phyloP scores from a whole-genome alignment of 2,888 invertebrate species.

The Heteromurus nitidus region DNA sequence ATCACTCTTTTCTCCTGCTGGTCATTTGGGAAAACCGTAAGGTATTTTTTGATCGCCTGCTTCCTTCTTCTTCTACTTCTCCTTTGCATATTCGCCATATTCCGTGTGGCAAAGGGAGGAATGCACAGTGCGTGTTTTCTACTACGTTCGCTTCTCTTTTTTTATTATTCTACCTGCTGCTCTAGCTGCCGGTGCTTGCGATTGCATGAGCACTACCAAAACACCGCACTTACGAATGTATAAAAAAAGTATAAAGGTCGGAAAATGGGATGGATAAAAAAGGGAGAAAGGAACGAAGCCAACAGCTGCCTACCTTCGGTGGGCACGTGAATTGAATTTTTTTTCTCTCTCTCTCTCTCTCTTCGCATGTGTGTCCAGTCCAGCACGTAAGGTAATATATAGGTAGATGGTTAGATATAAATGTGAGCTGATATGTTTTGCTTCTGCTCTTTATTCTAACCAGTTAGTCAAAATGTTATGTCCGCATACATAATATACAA shows the following conservation, averaged over 20 bases:
- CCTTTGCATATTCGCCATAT: too few species aligned
- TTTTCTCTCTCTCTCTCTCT: too few species aligned
- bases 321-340: conserved; percentile 60
- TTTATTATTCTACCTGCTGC: conserved; percentile 26
- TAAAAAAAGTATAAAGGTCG: conserved; percentile 31
- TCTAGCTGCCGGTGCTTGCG: neutral
- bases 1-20: neutral
- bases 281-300: conserved; percentile 7
- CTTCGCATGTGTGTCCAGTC: neutral
- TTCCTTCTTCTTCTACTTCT: too few species aligned
- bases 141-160: too few species aligned
- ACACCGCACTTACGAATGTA: neutral
- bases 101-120: neutral
- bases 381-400: too few species aligned
- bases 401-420: too few species aligned
- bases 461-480: too few species aligned
- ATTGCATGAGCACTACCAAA: conserved; percentile 3
- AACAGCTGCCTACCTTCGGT: conserved; percentile 30
- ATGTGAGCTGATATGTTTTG: neutral
- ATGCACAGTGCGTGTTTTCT: too few species aligned
- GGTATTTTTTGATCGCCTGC: too few species aligned
- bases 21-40: too few species aligned
- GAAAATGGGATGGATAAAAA: conserved; percentile 33
- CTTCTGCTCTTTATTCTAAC: too few species aligned
- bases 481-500: too few species aligned